Conservation (phyloP, 1,140 invertebrate species). For the Heliothis subflexa region DNA sequence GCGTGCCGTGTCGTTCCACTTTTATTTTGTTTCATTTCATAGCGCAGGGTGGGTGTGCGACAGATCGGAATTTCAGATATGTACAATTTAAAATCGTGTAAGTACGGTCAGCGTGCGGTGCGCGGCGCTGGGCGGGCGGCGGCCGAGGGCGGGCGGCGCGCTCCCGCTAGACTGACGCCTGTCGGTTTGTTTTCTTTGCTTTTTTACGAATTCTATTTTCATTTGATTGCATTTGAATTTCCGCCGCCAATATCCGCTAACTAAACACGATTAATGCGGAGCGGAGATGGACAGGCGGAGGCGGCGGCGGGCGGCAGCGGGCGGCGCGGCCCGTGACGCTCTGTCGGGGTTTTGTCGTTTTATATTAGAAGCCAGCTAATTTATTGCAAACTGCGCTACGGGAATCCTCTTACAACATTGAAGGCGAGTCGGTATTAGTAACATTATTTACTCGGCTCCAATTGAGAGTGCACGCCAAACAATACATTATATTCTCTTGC, state of each 20-base stretch:
- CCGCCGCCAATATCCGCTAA: constrained; percentile 87
- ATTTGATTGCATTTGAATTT: constrained; percentile 87
- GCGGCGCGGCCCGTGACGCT: constrained; percentile 62
- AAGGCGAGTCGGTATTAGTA: constrained; percentile 54
- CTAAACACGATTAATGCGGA: constrained; percentile 87
- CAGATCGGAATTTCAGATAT: constrained; percentile 86
- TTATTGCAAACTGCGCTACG: constrained; percentile 78
- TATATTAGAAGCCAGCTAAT: constrained; percentile 83
- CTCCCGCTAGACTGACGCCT: constrained; percentile 84
- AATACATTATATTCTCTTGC: constrained; percentile 15
- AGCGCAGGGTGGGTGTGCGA: constrained; percentile 84
- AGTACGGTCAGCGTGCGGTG: constrained; percentile 82
- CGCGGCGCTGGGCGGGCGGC: constrained; percentile 57
- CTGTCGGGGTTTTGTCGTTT: constrained; percentile 80
- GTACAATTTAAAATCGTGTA: constrained; percentile 87
- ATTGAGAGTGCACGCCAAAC: constrained; percentile 28
- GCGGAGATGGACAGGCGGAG: constrained; percentile 81
- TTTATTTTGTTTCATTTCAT: constrained; percentile 87
- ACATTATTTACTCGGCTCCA: constrained; percentile 51
- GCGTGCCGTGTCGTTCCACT: constrained; percentile 79
- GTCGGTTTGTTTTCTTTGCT: constrained; percentile 85
- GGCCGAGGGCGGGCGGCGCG: constrained; percentile 61
- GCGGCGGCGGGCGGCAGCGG: constrained; percentile 50
- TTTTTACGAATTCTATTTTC: constrained; percentile 86
- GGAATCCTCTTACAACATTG: constrained; percentile 69